Evolutionary conservation across 2,888 invertebrate species (phyloP).

Genomic region (Hesperia comma): DNA sequence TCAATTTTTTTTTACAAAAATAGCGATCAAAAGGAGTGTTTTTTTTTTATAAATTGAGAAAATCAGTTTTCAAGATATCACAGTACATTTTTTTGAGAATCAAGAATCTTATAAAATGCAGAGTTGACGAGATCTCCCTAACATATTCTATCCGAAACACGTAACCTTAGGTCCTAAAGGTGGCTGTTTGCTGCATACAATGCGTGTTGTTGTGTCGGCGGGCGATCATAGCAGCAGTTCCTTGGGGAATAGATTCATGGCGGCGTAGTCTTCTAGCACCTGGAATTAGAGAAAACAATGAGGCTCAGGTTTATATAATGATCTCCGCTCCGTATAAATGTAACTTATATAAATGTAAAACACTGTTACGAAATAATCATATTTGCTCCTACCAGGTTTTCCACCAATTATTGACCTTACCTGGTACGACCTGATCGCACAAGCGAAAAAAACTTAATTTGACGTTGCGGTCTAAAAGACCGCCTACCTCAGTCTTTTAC

Average conservation of each 20-base stretch:
- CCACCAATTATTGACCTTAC: no score
- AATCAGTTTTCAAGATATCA: constrained; percentile 39
- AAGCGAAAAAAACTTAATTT: no score
- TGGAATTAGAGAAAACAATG: constrained; percentile 54
- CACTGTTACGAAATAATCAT: no score
- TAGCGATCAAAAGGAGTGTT: constrained; percentile 29
- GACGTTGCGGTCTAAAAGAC: no score
- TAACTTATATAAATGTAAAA: no score
- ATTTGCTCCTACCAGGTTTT: no score
- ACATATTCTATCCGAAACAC: constrained; percentile 3
- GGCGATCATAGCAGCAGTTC: constrained; percentile 84
- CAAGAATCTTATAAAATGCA: constrained; percentile 25
- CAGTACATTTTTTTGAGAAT: constrained; percentile 34
- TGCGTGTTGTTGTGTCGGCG: constrained; percentile 28
- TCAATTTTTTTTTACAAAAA: constrained; percentile 39
- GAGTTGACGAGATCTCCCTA: constrained; percentile 4
- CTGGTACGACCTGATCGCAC: no score
- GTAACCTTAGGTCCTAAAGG: constrained; percentile 21
- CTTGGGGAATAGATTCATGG: constrained; percentile 92
- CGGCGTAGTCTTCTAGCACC: constrained; percentile 91
- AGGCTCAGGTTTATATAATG: no score
- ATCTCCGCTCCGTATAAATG: no score
- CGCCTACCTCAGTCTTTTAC: no score
- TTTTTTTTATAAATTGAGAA: constrained; percentile 32
- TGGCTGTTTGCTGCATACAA: not conserved